phyloP scores from a whole-genome alignment of 2,888 invertebrate species.

The Caenorhabditis sp. region DNA sequence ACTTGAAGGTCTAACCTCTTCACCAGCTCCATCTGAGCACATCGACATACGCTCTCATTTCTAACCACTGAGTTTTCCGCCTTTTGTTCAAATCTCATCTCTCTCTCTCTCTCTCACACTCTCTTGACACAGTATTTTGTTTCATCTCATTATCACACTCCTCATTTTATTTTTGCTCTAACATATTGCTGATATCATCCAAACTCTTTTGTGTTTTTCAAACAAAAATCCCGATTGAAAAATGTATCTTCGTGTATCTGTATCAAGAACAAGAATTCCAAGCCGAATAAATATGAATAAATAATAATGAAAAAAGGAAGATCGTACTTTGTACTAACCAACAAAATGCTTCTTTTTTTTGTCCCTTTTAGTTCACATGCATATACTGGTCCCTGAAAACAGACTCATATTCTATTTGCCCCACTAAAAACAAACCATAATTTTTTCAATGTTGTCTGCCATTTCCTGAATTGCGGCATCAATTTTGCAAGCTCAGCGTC shows the following conservation, averaged over 20 bases:
- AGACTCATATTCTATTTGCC: too few relatives aligned
- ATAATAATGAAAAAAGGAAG: too few relatives aligned
- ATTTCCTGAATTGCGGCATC: conserved; percentile 56
- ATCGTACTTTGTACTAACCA: conserved; percentile 11
- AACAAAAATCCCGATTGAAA: conserved; percentile 44
- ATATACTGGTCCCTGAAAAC: conserved; percentile 58
- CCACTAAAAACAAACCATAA: conserved; percentile 49
- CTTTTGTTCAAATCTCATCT: too few relatives aligned
- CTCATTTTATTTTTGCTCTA: conserved; percentile 38
- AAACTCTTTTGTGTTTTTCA: conserved; percentile 9
- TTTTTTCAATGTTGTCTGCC: conserved; percentile 50
- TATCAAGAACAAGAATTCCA: conserved; percentile 16
- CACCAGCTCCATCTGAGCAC: conserved; percentile 42
- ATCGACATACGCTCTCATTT: conserved; percentile 45
- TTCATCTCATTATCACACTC: not conserved
- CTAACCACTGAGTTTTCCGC: conserved; percentile 1
- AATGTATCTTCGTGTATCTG: conserved; percentile 31
- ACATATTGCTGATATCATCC: conserved; percentile 32
- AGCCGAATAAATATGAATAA: conserved; percentile 46
- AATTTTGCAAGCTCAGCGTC: conserved; percentile 47
- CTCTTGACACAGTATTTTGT: not conserved
- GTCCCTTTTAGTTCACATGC: conserved; percentile 13
- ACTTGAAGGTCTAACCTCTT: conserved; percentile 49
- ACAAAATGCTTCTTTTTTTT: not conserved
- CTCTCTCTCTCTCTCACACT: not conserved